A percentile compares a stretch with the other conserved stretches of the same genome.
These are phyloP conservation scores for Dryobota labecula DNA, from an alignment of 2,888 invertebrate genomes.

Conservation along the genomic window DNA sequence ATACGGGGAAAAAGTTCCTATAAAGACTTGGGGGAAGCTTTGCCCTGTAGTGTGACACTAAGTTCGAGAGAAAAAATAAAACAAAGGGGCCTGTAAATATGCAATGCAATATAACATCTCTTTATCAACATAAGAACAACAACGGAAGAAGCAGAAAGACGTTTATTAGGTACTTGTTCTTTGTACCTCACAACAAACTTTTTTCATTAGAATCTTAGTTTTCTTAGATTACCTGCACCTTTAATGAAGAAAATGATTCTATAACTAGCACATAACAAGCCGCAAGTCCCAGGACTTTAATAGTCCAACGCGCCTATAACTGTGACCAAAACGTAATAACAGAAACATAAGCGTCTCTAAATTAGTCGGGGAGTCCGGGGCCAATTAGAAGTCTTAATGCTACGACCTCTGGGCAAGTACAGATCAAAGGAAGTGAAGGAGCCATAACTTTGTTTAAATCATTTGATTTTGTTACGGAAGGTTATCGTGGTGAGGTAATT, in stretches of 20 bases:
- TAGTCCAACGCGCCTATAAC: neutral
- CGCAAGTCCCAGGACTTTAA: neutral
- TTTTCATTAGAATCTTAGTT: neutral
- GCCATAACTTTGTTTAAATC: conserved; percentile 20
- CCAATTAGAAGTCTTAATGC: conserved; percentile 52
- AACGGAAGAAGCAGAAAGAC: no score
- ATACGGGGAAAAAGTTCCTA: neutral
- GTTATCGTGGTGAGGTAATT: neutral
- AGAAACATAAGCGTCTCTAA: conserved; percentile 19
- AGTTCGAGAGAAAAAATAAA: neutral
- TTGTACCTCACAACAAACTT: neutral
- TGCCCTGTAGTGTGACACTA: no score
- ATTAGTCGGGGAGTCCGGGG: conserved; percentile 6
- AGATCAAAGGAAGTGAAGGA: conserved; percentile 29
- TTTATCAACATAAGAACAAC: neutral
- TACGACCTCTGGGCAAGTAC: conserved; percentile 15
- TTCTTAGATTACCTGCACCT: neutral
- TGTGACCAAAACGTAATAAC: conserved; percentile 25
- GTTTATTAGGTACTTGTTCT: neutral
- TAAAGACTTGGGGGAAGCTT: neutral
- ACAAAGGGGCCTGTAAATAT: neutral
- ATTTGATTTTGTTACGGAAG: conserved; percentile 18
- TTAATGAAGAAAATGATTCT: no score
- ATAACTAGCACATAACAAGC: neutral
- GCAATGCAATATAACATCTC: neutral